Base-by-base conservation (phyloP, 1,140 invertebrate species). In the Drosophila gunungcola region DNA sequence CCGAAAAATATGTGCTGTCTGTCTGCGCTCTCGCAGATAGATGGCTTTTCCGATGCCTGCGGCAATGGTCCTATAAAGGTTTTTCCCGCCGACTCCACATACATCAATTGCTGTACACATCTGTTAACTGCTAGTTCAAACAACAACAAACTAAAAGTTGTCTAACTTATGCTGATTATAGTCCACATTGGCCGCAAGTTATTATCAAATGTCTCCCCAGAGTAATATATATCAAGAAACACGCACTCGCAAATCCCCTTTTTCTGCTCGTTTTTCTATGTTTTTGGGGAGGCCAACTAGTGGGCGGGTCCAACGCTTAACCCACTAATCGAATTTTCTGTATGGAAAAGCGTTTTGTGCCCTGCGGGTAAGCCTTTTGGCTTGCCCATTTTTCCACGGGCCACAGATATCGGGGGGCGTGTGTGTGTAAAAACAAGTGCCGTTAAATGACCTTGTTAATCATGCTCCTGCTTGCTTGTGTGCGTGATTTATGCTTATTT, bases 401-500 rank as follows among this genome's bases (percentile, higher is more conserved):
- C 11, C 29, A 12, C 12, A 13, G 38, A 10, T 38, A 51, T 16
- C 16, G 42, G 42, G 54, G 39, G 38, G 62, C 55, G 41, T 43
- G 39, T 38, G 62, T 58, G 38, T 43, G 39, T 27, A 49, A 72
- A 62, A 76, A 82, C 76, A 88, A 89, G 80, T 88, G 83, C 84
- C 52, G 60, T 79, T 80, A 88, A 88, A 88, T 80, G 83, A 84
- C 80, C 83, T 84, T 88, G 83, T 88, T 88, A 88, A 88, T 88
- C 83, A 88, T 89, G 80, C 79, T 84, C 73, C 68, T 85, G 83
- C 76, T 77, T 83, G 84, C 79, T 65, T 69, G 75, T 88, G 75
- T 88, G 84, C 83, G 67, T 88, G 83, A 88, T 88, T 88, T 88
- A 88, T 89, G 83, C 80, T 88, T 89, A 88, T 88, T 88, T 88